phyloP scores from a whole-genome alignment of 2,113 vertebrate genomes.

The Malurus elegans region DNA sequence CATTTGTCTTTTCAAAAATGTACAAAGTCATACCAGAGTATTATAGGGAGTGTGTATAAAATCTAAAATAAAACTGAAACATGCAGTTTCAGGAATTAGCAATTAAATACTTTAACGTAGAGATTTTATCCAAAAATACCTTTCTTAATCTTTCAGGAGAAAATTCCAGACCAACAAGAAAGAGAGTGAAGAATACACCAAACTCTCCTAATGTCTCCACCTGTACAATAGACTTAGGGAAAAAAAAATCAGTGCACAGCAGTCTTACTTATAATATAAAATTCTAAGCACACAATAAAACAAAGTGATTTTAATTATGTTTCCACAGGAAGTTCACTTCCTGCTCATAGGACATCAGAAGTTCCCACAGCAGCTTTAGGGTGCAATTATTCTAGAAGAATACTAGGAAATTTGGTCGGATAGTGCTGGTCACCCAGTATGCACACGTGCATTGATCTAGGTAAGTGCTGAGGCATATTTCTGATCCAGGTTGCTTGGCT shows the following conservation, averaged over 20 bases:
- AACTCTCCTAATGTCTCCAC: slow-evolving; percentile 95
- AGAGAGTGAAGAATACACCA: slow-evolving; percentile 98
- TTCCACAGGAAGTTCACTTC: not conserved
- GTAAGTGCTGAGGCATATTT: not conserved
- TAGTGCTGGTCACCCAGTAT: not conserved
- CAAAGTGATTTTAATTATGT: not conserved
- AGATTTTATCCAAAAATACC: slow-evolving; percentile 68
- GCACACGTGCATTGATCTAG: accelerated
- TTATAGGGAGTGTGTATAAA: not conserved
- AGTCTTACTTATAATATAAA: not conserved
- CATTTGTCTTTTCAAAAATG: not conserved
- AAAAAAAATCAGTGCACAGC: not conserved
- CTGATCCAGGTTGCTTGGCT: not conserved
- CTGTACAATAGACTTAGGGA: slow-evolving; percentile 90
- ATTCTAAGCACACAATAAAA: not conserved
- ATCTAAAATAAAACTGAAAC: not conserved
- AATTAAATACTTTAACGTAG: not conserved
- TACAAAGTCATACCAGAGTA: not conserved
- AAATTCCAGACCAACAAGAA: slow-evolving; percentile 96
- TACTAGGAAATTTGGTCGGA: not conserved
- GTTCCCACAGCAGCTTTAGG: not conserved
- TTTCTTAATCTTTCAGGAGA: slow-evolving; percentile 94
- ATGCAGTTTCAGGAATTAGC: not conserved
- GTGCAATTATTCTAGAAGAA: not conserved
- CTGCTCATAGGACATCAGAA: not conserved